Conservation (phyloP, 1,140 invertebrate species). For the Aphelinus certus region DNA sequence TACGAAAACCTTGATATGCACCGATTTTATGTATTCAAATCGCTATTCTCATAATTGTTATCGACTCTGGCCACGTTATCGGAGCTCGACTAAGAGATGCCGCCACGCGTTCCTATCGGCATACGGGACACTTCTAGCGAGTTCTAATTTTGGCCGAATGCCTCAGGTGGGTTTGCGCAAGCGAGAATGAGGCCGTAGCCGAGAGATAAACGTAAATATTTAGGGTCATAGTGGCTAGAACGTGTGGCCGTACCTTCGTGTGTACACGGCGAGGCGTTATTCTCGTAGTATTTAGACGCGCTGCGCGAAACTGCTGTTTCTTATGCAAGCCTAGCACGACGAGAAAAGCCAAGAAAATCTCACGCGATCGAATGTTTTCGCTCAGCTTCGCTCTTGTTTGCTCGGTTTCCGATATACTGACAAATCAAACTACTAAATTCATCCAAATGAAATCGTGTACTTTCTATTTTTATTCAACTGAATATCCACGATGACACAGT, state of each 20-base stretch:
- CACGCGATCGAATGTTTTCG: conserved; percentile 15
- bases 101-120: not conserved
- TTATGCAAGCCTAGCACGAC: not conserved
- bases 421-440: no score
- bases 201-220: conserved; percentile 29
- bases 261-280: conserved; percentile 8
- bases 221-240: conserved; percentile 1
- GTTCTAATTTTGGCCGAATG: conserved; percentile 15
- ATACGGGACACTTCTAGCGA: not conserved
- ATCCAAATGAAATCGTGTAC: no score
- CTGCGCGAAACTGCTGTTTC: not conserved
- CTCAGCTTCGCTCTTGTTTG: not conserved
- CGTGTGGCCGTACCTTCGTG: not conserved
- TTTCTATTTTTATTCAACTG: no score
- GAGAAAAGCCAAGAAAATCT: conserved; percentile 15
- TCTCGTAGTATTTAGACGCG: conserved; percentile 14
- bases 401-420: no score
- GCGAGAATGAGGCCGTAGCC: not conserved
- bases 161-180: conserved; percentile 13
- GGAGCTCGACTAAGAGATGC: conserved; percentile 3
- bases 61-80: not conserved
- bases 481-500: no score
- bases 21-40: no score
- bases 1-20: no score
- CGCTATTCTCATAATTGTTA: no score